Evolutionary conservation across 2,797 vertebrate genomes (phyloP).

Genomic region (Otus scops): DNA sequence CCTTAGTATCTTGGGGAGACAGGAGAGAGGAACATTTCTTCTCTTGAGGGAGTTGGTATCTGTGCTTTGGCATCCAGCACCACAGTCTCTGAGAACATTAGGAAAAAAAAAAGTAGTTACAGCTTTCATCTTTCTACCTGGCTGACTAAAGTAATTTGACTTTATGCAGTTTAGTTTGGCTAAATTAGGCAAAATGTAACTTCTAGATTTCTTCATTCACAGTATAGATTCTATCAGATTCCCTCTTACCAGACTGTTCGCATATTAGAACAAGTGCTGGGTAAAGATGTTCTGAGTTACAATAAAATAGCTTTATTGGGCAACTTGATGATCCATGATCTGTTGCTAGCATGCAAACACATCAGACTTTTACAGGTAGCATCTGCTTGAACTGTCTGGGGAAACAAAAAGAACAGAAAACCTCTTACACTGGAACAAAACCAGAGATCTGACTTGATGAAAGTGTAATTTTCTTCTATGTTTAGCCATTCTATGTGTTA

Average conservation of each 20-base stretch:
- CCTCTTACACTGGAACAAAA: not conserved
- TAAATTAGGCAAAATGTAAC: slow-evolving; percentile 15
- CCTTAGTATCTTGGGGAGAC: not conserved
- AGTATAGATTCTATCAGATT: not conserved
- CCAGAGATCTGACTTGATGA: not conserved
- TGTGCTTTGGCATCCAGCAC: not conserved
- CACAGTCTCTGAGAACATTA: not conserved
- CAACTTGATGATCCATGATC: not conserved
- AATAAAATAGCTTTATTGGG: not conserved
- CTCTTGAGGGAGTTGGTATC: not conserved
- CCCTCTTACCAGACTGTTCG: not conserved
- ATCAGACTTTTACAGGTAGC: not conserved
- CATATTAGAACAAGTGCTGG: not conserved
- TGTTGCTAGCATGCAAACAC: not conserved
- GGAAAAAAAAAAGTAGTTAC: not conserved
- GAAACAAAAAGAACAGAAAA: not conserved
- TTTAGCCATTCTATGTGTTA: not conserved
- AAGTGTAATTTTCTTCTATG: slow-evolving; percentile 17
- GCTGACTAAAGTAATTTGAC: not conserved
- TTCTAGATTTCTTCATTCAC: not conserved
- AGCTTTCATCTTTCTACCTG: not conserved
- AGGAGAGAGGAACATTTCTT: not conserved
- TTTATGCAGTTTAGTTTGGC: not conserved
- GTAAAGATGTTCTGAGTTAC: slow-evolving; percentile 9
- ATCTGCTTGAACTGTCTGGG: slow-evolving; percentile 1